Evolutionary conservation across 2,113 vertebrate genomes (phyloP).

Genomic region (Festucalex cinctus): DNA sequence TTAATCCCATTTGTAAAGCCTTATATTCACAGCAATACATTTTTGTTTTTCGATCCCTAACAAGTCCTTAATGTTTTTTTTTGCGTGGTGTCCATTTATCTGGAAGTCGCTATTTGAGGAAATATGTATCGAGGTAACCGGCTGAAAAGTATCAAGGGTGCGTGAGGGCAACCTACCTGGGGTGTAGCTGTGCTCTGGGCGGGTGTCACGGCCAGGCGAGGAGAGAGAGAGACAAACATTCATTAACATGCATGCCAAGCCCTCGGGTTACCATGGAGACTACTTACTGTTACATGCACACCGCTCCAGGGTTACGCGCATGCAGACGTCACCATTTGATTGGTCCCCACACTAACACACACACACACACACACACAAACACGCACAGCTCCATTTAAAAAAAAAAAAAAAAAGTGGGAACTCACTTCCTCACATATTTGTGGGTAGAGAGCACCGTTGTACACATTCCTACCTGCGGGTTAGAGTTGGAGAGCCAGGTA

Average conservation of each 20-base stretch:
- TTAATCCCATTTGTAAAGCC: no score
- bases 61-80: no score
- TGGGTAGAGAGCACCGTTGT: slow-evolving; percentile 22
- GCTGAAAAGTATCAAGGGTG: slow-evolving; percentile 61
- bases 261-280: slow-evolving; percentile 64
- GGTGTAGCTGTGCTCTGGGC: slow-evolving; percentile 97
- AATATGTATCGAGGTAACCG: slow-evolving; percentile 7
- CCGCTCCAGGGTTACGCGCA: slow-evolving; percentile 59
- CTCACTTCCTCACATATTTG: slow-evolving; percentile 30
- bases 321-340: slow-evolving; percentile 42
- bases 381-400: slow-evolving; percentile 10
- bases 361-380: slow-evolving; percentile 21
- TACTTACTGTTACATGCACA: slow-evolving; percentile 75
- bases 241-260: slow-evolving; percentile 99
- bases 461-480: slow-evolving; percentile 73
- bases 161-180: slow-evolving; percentile 88
- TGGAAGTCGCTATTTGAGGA: neutral
- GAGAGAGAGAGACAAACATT: slow-evolving; percentile 99
- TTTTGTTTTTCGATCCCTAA: no score
- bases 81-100: no score
- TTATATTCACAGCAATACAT: no score
- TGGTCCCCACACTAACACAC: slow-evolving; percentile 47
- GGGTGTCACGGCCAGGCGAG: slow-evolving; percentile 85
- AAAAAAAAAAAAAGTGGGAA: slow-evolving; percentile 5
- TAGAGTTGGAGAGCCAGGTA: slow-evolving; percentile 67